Evolutionary conservation across 2,888 invertebrate genomes (phyloP), one percentile per base, ranked within the genome.

Genomic region (Drosophila mettleri): DNA sequence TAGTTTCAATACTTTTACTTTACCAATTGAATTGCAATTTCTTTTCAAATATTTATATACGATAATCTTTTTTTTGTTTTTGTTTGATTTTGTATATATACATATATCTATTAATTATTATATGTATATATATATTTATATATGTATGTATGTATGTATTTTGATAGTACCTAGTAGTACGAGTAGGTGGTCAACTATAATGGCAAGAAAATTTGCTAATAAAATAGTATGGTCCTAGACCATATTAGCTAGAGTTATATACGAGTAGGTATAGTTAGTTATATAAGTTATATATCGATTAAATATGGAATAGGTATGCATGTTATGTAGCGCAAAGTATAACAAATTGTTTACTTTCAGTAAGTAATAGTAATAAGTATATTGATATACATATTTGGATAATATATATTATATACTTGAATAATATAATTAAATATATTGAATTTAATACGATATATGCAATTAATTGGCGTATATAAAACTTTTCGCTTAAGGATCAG

Each of bases 271-370:
- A 75, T 73, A 74, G 69, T 85, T 81, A 85, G 43, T 69, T 83
- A 82, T 70, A 82, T 88, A 86, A 75, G 70, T 68, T 48, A 82
- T 48, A 82, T 66, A 82, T 83, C 80, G 86, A 71, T 88, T 85
- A 87, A 87, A 86, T 86, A 89, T 86, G 88, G 66, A 74, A 84
- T 81, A 85, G 79, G 75, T 88, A 86, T 89, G 89, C 80, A 86
- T 86, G 86, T 78, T 88, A 89, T 86, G 88, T 88, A 86, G 89
- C 88, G 88, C 89, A 86, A 86, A 89, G 89, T 89, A 89, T 80
- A 86, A 87, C 88, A 90, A 89, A 87, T 79, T 66, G 74, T 78
- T 89, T 90, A 90, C 90, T 75, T 87, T 83, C n/a, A n/a, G n/a
- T n/a, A n/a, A 75, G 45, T 52, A 52, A 61, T 60, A 60, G n/a